phyloP scores from a whole-genome alignment of 2,797 vertebrate genomes.

The Epinephelus malabaricus region DNA sequence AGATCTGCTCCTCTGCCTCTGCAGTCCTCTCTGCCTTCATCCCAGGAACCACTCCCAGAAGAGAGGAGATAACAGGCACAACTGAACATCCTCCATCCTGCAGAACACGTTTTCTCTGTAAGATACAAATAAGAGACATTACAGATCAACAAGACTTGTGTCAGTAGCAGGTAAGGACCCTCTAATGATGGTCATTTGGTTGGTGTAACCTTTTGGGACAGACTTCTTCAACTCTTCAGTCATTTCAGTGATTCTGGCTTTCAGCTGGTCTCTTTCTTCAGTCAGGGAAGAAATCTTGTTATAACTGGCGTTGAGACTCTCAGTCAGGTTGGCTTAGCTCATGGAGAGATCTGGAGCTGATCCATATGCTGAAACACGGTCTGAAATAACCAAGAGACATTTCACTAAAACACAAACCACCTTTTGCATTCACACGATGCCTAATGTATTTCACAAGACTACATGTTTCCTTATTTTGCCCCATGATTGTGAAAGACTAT shows the following conservation, averaged over 20 bases:
- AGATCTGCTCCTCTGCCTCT: constrained; percentile 10
- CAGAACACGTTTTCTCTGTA: constrained; percentile 13
- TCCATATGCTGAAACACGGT: not conserved
- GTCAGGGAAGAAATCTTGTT: not conserved
- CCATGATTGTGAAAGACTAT: no score
- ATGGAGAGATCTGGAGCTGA: not conserved
- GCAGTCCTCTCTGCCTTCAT: not conserved
- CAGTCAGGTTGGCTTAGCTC: no score
- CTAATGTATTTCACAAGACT: no score
- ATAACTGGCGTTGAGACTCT: not conserved
- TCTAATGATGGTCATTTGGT: no score
- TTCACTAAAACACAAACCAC: not conserved
- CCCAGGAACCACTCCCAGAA: not conserved
- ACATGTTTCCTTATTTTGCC: no score
- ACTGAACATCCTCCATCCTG: constrained; percentile 4
- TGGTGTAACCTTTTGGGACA: no score
- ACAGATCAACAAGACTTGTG: no score
- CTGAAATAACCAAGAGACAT: constrained; percentile 13
- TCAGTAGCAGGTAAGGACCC: no score
- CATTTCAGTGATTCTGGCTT: constrained; percentile 1
- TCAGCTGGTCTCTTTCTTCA: constrained; percentile 25
- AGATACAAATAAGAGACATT: no score
- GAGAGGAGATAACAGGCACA: constrained; percentile 30
- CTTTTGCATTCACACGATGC: no score
- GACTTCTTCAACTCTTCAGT: not conserved